Conservation (phyloP, 2,113 vertebrate genomes). For the Oreochromis aureus region DNA sequence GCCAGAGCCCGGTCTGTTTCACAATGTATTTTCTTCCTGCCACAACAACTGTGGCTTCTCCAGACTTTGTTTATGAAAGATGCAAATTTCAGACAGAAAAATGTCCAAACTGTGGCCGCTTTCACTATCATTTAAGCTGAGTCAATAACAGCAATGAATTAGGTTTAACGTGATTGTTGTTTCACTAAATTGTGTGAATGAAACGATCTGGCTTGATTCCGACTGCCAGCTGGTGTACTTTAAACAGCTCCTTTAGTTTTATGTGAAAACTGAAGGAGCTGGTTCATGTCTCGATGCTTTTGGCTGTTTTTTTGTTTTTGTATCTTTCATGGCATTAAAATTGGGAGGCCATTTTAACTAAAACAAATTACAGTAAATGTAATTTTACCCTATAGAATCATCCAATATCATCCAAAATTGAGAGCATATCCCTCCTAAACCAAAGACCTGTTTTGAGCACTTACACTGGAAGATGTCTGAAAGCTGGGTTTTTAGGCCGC, state of each 20-base stretch:
- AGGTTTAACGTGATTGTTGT: background rate
- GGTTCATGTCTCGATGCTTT: background rate
- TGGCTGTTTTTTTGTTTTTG: background rate
- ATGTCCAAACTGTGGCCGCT: slow-evolving; percentile 12
- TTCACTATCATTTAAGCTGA: background rate
- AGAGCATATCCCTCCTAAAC: background rate
- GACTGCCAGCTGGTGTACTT: background rate
- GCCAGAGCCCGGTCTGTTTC: background rate
- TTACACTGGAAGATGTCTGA: background rate
- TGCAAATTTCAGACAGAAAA: background rate
- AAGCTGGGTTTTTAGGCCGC: background rate
- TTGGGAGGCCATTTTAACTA: background rate
- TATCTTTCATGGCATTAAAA: background rate
- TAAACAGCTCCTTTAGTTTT: background rate
- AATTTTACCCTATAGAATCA: background rate
- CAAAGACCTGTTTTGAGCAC: background rate
- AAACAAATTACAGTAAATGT: background rate
- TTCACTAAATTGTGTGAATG: background rate
- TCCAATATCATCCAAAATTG: background rate
- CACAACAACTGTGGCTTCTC: background rate
- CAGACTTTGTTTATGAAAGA: slow-evolving; percentile 48
- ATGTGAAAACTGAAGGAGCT: background rate
- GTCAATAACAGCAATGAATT: background rate
- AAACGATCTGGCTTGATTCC: background rate
- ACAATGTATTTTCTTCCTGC: slow-evolving; percentile 26